Evolutionary conservation across 1,140 invertebrate species (phyloP).

Genomic region (Augochlora pura): DNA sequence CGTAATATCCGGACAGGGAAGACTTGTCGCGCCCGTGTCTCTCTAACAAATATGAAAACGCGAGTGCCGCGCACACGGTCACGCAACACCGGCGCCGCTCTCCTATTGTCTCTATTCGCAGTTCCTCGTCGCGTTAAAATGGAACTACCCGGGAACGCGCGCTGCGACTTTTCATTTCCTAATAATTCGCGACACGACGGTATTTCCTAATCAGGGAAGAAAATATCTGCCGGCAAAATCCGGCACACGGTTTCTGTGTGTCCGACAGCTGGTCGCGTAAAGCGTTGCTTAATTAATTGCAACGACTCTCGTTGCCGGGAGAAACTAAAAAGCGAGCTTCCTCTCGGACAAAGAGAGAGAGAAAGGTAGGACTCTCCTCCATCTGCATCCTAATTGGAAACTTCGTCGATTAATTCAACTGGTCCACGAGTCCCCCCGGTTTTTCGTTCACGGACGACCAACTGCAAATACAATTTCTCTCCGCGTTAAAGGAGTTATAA

Average conservation of each 20-base stretch:
- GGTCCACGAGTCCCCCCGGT: neutral
- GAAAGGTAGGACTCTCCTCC: neutral
- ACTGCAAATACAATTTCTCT: conserved; percentile 13
- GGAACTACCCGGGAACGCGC: too few relatives aligned
- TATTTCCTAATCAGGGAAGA: too few relatives aligned
- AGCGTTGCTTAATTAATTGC: neutral
- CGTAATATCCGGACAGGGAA: neutral
- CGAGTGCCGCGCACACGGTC: too few relatives aligned
- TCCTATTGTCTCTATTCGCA: too few relatives aligned
- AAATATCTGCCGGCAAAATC: neutral
- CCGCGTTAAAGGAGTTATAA: conserved; percentile 8
- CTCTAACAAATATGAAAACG: too few relatives aligned
- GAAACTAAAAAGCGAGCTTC: neutral
- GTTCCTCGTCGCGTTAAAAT: too few relatives aligned
- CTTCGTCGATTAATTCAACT: neutral
- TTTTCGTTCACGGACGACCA: neutral
- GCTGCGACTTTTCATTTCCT: too few relatives aligned
- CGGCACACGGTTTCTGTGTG: too few relatives aligned
- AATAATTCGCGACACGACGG: too few relatives aligned
- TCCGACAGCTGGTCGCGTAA: neutral
- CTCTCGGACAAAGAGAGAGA: neutral
- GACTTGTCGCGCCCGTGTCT: neutral
- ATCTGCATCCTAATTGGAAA: conserved; percentile 2
- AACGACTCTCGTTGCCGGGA: neutral
- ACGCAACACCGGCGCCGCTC: too few relatives aligned